Evolutionary conservation across 2,797 vertebrate species (phyloP).

Genomic region (Paguma larvata): DNA sequence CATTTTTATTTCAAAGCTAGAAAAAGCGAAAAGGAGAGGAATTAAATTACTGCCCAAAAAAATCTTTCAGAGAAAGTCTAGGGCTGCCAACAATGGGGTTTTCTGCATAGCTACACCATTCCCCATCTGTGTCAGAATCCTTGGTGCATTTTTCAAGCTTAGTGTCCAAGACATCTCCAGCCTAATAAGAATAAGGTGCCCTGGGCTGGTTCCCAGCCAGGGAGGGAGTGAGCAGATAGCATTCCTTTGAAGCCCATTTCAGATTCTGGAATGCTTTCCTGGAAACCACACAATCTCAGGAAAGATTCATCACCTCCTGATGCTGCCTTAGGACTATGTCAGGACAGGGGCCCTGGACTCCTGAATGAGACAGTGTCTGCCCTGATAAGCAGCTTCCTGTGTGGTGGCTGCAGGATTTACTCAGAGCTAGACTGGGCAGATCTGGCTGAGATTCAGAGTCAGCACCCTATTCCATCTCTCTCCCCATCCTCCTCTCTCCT

Average conservation of each 20-base stretch:
- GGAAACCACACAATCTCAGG: slow-evolving; percentile 76
- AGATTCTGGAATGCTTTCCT: slow-evolving; percentile 81
- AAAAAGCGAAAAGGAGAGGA: slow-evolving; percentile 62
- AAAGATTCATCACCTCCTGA: slow-evolving; percentile 78
- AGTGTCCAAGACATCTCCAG: slow-evolving; percentile 63
- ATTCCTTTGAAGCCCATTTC: slow-evolving; percentile 82
- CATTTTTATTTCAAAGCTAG: slow-evolving; percentile 54
- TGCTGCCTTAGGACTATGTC: slow-evolving; percentile 65
- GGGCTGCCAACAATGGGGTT: slow-evolving; percentile 55
- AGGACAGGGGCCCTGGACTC: slow-evolving; percentile 25
- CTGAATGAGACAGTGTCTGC: slow-evolving; percentile 64
- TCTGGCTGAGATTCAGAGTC: slow-evolving; percentile 48
- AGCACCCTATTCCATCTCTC: not conserved
- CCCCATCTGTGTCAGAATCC: slow-evolving; percentile 67
- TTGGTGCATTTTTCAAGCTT: slow-evolving; percentile 69
- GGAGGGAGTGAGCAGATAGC: slow-evolving; percentile 65
- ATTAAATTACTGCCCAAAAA: slow-evolving; percentile 72
- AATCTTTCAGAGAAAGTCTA: slow-evolving; percentile 26
- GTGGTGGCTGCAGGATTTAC: slow-evolving; percentile 61
- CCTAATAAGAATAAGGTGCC: slow-evolving; percentile 78
- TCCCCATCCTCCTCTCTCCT: not conserved
- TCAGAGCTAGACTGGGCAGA: slow-evolving; percentile 42
- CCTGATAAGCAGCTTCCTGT: slow-evolving; percentile 63
- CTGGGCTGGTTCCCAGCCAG: slow-evolving; percentile 70
- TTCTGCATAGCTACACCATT: slow-evolving; percentile 62